phyloP scores from a whole-genome alignment of 2,888 invertebrate species.

The Limnephilus auricula region DNA sequence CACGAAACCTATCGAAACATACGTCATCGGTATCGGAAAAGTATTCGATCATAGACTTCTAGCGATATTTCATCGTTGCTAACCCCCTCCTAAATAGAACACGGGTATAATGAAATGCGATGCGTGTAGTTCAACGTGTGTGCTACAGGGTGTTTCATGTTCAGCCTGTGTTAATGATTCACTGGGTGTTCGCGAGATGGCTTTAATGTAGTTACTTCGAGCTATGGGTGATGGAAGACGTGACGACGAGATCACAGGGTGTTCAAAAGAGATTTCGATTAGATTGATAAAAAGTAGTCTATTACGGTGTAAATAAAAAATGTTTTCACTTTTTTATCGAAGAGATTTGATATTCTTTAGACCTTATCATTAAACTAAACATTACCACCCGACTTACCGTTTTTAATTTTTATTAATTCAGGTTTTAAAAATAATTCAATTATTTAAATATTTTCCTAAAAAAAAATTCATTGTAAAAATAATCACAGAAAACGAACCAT shows the following conservation, averaged over 20 bases:
- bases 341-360: too few relatives aligned
- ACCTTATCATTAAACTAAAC: too few relatives aligned
- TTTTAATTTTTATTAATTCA: too few relatives aligned
- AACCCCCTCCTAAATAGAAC: not conserved
- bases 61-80: constrained; percentile 15
- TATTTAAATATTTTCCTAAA: too few relatives aligned
- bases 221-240: not conserved
- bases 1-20: not conserved
- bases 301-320: not conserved
- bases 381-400: too few relatives aligned
- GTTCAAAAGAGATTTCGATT: not conserved
- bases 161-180: not conserved
- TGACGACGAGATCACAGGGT: not conserved
- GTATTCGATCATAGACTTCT: constrained; percentile 15
- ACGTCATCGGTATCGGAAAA: constrained; percentile 7
- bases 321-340: not conserved
- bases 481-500: too few relatives aligned
- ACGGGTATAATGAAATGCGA: not conserved
- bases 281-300: not conserved
- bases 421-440: too few relatives aligned
- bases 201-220: not conserved
- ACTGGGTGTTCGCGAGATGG: not conserved
- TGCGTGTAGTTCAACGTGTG: constrained; percentile 8
- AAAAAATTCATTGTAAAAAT: too few relatives aligned
- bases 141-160: constrained; percentile 22